Conservation (phyloP, 2,888 invertebrate genomes). For the Axea sp. region DNA sequence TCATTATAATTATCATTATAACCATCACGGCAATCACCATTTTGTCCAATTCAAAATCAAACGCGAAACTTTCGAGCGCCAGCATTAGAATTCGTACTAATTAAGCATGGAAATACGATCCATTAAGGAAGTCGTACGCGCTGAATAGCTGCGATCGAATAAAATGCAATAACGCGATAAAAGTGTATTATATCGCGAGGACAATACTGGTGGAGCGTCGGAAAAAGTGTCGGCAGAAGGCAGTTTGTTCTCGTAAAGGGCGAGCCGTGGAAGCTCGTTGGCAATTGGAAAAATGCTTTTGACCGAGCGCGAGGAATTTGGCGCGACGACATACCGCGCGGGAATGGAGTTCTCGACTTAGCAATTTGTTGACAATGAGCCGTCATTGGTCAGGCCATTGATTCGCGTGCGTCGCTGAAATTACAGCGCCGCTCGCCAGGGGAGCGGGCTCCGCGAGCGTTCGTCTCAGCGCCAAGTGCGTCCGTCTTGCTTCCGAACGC, state of each 20-base stretch:
- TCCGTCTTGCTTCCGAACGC: neutral
- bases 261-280: constrained; percentile 29
- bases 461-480: neutral
- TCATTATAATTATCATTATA: no score
- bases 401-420: constrained; percentile 46
- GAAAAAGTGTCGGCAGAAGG: constrained; percentile 21
- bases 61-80: no score
- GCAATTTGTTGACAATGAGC: constrained; percentile 53
- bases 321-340: constrained; percentile 50
- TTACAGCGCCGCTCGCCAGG: constrained; percentile 17
- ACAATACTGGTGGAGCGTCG: no score
- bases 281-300: constrained; percentile 54
- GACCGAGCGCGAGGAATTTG: constrained; percentile 39
- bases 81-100: no score
- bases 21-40: no score
- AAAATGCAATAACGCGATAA: no score
- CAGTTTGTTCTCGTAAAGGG: constrained; percentile 28
- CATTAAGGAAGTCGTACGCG: no score
- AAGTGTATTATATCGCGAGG: no score
- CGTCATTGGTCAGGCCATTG: constrained; percentile 53
- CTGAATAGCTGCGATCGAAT: no score
- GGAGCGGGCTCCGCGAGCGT: neutral
- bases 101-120: no score
- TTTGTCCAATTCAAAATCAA: no score
- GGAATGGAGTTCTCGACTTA: constrained; percentile 47